phyloP scores from a whole-genome alignment of 2,888 invertebrate species.

The Diaprepes abbreviatus region DNA sequence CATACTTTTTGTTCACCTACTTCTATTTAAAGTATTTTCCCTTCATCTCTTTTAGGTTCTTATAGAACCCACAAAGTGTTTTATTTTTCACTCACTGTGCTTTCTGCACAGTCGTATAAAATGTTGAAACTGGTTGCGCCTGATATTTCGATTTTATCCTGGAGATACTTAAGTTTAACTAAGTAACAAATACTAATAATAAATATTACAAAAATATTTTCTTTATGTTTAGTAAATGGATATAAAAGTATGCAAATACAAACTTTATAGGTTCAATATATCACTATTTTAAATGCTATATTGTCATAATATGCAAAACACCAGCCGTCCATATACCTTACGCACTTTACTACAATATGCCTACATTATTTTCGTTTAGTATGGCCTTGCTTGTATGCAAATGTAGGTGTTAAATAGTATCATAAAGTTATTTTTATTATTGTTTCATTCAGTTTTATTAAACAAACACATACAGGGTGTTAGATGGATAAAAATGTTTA shows the following conservation, averaged over 20 bases:
- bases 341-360: constrained; percentile 9
- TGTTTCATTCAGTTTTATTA: constrained; percentile 1
- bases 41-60: too few species aligned
- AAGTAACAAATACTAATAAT: too few species aligned
- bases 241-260: constrained; percentile 6
- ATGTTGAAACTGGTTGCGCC: too few species aligned
- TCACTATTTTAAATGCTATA: constrained; percentile 2
- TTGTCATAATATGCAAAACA: constrained; percentile 12
- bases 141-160: too few species aligned
- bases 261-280: constrained; percentile 1
- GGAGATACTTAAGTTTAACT: too few species aligned
- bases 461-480: neutral
- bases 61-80: too few species aligned
- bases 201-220: too few species aligned
- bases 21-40: too few species aligned
- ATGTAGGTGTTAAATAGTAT: constrained; percentile 12
- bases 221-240: neutral
- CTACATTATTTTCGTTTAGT: constrained; percentile 1
- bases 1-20: too few species aligned
- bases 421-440: constrained; percentile 5
- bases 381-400: constrained; percentile 17
- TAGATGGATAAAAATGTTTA: too few species aligned
- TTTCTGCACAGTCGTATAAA: too few species aligned
- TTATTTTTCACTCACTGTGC: too few species aligned
- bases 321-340: constrained; percentile 6